These are phyloP conservation scores for Drosophila sp. DNA, from an alignment of 1,140 invertebrate genomes.

Conservation along the genomic window DNA sequence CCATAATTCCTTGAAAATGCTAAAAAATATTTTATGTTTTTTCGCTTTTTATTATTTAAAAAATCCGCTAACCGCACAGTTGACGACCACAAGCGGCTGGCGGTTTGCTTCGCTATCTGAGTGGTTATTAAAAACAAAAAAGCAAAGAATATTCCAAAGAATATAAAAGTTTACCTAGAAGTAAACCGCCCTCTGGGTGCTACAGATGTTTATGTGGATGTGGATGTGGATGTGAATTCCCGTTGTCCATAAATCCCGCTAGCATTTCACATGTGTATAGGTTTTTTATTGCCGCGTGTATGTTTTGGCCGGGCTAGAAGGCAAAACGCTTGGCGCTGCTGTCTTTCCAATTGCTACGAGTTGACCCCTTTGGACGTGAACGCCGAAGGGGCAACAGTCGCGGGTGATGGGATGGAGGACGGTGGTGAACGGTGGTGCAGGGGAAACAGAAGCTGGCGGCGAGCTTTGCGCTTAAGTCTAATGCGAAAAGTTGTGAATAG, in stretches of 20 bases:
- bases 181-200: conserved; percentile 15
- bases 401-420: background rate
- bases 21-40: conserved; percentile 31
- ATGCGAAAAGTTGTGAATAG: conserved; percentile 83
- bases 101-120: conserved; percentile 62
- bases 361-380: conserved; percentile 43
- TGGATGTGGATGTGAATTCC: conserved; percentile 30
- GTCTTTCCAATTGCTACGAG: conserved; percentile 51
- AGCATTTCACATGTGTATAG: conserved; percentile 77
- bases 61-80: conserved; percentile 44
- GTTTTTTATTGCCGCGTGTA: conserved; percentile 72
- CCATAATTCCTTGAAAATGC: conserved; percentile 20
- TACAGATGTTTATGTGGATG: conserved; percentile 31
- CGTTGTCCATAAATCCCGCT: conserved; percentile 74
- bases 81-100: conserved; percentile 57
- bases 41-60: conserved; percentile 49
- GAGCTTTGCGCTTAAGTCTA: conserved; percentile 81
- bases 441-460: conserved; percentile 51
- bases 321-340: conserved; percentile 61
- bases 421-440: background rate
- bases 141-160: conserved; percentile 29
- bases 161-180: conserved; percentile 45
- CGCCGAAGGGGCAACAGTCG: background rate
- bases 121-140: conserved; percentile 75
- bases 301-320: conserved; percentile 36